These are phyloP conservation scores for Gorsachius goisagi DNA, from an alignment of 2,113 vertebrate species.

Conservation along the genomic window DNA sequence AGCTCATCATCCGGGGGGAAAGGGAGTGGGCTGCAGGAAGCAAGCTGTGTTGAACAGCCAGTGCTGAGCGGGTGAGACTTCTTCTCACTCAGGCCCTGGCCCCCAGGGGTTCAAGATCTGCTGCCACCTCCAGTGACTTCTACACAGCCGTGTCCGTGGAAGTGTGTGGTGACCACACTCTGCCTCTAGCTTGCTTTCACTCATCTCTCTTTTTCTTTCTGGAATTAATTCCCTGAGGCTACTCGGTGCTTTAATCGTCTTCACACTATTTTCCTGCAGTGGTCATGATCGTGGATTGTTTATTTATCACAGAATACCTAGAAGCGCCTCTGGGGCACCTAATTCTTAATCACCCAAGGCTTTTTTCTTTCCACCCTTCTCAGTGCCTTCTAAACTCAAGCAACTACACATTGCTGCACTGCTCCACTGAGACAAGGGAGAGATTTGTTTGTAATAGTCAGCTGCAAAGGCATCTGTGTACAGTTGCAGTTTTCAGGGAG, in stretches of 20 bases:
- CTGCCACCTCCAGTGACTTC: not conserved
- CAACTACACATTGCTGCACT: not conserved
- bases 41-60: not conserved
- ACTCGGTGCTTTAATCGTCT: not conserved
- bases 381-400: not conserved
- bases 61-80: not conserved
- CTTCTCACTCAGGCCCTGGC: not conserved
- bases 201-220: not conserved
- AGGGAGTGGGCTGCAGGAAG: not conserved
- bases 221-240: not conserved
- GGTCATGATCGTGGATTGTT: not conserved
- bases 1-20: not conserved
- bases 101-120: not conserved
- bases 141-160: not conserved
- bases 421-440: not conserved
- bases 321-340: not conserved
- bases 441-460: not conserved
- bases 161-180: not conserved
- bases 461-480: not conserved
- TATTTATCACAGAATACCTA: not conserved
- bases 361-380: not conserved
- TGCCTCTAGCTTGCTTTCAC: not conserved
- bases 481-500: not conserved
- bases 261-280: not conserved
- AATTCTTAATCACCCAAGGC: not conserved